A percentile compares a stretch with the other conserved stretches of the same genome.
Conservation (phyloP, 1,140 invertebrate genomes). For the Neomicropteryx cornuta region DNA sequence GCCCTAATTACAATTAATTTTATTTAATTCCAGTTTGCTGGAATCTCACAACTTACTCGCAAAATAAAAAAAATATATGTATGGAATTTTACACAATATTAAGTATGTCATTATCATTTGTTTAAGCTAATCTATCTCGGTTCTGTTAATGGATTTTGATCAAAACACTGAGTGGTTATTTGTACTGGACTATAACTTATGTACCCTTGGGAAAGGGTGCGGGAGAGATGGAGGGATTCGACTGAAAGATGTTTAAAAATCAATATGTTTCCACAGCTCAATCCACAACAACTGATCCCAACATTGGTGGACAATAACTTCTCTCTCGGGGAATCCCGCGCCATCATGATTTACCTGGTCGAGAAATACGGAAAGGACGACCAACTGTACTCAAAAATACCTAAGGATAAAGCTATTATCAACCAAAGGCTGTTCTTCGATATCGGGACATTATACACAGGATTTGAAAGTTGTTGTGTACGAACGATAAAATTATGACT, state of each 20-base stretch:
- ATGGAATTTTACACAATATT: too few species aligned
- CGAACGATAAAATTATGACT: too few species aligned
- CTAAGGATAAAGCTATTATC: conserved; percentile 37
- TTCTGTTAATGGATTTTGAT: conserved; percentile 43
- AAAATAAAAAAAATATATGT: too few species aligned
- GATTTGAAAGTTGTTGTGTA: conserved; percentile 36
- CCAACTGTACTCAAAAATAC: conserved; percentile 45
- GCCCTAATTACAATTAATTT: too few species aligned
- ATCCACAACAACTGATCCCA: conserved; percentile 43
- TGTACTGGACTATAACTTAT: neutral
- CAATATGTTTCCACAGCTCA: too few species aligned
- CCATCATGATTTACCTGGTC: conserved; percentile 40
- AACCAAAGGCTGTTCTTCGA: conserved; percentile 40
- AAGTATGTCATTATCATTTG: too few species aligned
- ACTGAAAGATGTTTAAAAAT: neutral
- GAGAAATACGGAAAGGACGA: conserved; percentile 35
- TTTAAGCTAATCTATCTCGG: too few species aligned
- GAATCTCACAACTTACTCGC: too few species aligned
- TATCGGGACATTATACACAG: conserved; percentile 35
- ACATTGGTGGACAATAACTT: conserved; percentile 49
- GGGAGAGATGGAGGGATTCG: neutral
- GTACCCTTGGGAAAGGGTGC: neutral
- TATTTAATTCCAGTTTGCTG: too few species aligned
- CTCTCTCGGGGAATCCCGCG: conserved; percentile 42
- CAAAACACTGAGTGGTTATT: conserved; percentile 10